A percentile compares a stretch with the other conserved stretches of the same genome.
These are phyloP conservation scores for Amblyopsis hoosieri DNA, from an alignment of 2,797 vertebrate species.

Conservation along the genomic window DNA sequence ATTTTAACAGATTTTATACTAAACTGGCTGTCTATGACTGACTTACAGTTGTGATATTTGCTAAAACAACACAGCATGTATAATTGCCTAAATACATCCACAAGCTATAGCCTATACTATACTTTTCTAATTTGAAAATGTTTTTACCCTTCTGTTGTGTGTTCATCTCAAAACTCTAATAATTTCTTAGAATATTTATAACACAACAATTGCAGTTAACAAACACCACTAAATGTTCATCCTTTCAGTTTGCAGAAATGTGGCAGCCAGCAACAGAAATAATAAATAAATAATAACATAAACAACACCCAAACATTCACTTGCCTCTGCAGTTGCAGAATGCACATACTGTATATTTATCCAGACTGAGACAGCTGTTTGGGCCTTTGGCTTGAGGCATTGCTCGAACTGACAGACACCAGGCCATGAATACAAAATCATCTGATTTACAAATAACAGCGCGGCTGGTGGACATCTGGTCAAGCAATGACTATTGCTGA, in stretches of 20 bases:
- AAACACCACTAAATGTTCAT: no score
- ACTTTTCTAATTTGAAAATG: no score
- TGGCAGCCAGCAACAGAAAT: constrained; percentile 27
- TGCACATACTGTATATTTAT: constrained; percentile 30
- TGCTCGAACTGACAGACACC: constrained; percentile 55
- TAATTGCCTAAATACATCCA: no score
- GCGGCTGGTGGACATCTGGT: constrained; percentile 65
- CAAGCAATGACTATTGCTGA: constrained; percentile 30
- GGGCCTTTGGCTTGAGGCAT: constrained; percentile 55
- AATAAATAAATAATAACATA: background rate
- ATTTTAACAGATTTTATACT: no score
- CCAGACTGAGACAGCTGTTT: constrained; percentile 31
- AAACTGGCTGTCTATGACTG: no score
- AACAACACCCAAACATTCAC: background rate
- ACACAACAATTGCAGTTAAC: no score
- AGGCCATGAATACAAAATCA: constrained; percentile 65
- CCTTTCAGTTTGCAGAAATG: background rate
- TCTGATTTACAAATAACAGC: constrained; percentile 53
- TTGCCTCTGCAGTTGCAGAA: constrained; percentile 20
- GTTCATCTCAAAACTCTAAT: no score
- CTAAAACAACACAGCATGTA: no score
- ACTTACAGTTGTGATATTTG: no score
- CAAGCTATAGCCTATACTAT: no score
- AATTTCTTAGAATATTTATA: no score
- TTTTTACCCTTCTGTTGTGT: no score